These are phyloP conservation scores for Siniperca knerii DNA, from an alignment of 2,113 vertebrate species.

Conservation along the genomic window DNA sequence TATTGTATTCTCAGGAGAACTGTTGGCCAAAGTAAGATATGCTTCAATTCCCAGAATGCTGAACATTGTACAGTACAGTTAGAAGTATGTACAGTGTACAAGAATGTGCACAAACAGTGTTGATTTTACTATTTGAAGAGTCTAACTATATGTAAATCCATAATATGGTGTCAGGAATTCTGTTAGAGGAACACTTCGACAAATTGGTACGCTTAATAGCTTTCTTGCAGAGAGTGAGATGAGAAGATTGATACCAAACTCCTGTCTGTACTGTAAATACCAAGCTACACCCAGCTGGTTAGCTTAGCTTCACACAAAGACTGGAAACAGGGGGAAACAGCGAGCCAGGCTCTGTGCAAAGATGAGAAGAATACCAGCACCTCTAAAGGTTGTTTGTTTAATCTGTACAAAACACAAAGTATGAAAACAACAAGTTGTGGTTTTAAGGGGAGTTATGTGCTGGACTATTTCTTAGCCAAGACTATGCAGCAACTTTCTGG, in stretches of 20 bases:
- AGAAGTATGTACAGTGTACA: conserved; percentile 5
- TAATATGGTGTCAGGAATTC: not conserved
- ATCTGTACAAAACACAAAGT: not conserved
- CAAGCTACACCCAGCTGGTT: not conserved
- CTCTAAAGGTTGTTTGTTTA: not conserved
- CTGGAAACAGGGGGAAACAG: not conserved
- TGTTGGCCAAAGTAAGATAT: conserved; percentile 61
- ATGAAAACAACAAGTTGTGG: not conserved
- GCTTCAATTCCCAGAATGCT: conserved; percentile 59
- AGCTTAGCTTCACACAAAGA: conserved; percentile 20
- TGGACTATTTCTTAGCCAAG: too few relatives aligned
- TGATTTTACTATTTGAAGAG: not conserved
- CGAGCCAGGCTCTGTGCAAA: not conserved
- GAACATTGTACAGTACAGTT: conserved; percentile 22
- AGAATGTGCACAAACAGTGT: conserved; percentile 14
- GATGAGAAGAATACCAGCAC: not conserved
- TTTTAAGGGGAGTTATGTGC: too few relatives aligned
- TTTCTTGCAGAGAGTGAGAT: not conserved
- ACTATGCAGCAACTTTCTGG: too few relatives aligned
- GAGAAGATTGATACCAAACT: not conserved
- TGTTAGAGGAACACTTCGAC: not conserved
- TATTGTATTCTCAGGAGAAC: conserved; percentile 75
- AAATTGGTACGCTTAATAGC: not conserved
- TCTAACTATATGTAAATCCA: not conserved
- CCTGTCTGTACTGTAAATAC: not conserved